Evolutionary conservation across 2,888 invertebrate genomes (phyloP).

Genomic region (Amiota communis): DNA sequence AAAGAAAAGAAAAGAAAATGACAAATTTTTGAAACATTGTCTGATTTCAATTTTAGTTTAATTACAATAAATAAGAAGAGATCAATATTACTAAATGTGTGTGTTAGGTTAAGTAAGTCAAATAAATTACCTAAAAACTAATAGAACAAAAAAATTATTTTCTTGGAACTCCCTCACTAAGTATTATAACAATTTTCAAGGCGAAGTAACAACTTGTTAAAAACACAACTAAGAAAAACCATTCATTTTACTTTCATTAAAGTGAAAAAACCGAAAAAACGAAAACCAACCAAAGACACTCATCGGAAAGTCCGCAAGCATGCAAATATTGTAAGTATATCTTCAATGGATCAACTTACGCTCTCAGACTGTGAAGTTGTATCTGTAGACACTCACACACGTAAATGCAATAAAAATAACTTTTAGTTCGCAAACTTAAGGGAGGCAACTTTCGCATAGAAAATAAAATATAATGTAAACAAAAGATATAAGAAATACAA

Average conservation of each 20-base stretch:
- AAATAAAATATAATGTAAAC: constrained; percentile 1
- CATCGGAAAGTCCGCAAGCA: background rate
- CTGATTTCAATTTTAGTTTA: constrained; percentile 53
- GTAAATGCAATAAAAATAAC: background rate
- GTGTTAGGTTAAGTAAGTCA: constrained; percentile 63
- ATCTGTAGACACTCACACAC: background rate
- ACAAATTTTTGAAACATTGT: constrained; percentile 41
- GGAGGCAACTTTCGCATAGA: constrained; percentile 9
- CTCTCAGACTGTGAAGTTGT: background rate
- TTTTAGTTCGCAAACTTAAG: background rate
- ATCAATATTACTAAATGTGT: constrained; percentile 58
- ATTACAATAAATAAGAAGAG: constrained; percentile 28
- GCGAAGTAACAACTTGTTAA: too few species aligned
- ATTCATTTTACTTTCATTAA: constrained; percentile 13
- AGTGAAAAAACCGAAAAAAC: background rate
- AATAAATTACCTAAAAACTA: constrained; percentile 13
- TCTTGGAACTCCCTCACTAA: too few species aligned
- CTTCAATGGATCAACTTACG: background rate
- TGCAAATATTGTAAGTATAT: background rate
- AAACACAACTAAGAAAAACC: background rate
- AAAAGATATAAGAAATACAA: constrained; percentile 12
- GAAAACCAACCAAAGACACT: background rate
- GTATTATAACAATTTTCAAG: too few species aligned
- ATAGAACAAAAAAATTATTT: too few species aligned
- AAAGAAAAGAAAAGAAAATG: constrained; percentile 52